A percentile compares a stretch with the other conserved stretches of the same genome.
Evolutionary conservation across 2,888 invertebrate species (phyloP).

Genomic region (Eurytoma californica): DNA sequence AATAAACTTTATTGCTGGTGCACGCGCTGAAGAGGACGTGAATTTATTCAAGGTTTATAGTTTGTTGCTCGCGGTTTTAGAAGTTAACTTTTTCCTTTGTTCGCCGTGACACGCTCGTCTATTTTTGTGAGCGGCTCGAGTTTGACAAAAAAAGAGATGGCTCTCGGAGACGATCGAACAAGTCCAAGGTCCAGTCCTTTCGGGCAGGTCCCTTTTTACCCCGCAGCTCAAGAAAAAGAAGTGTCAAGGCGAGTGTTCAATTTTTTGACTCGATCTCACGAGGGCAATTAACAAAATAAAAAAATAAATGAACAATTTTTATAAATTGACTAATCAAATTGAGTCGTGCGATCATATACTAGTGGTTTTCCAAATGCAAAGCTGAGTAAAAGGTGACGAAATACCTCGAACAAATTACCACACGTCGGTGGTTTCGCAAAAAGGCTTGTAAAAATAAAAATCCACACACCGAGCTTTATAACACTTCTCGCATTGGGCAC

Average conservation of each 20-base stretch:
- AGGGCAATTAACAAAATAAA: too few relatives aligned
- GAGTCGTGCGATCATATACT: too few relatives aligned
- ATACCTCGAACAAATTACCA: slow-evolving; percentile 2
- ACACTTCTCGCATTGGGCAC: not conserved
- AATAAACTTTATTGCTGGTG: slow-evolving; percentile 17
- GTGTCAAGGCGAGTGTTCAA: not conserved
- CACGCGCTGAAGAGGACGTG: slow-evolving; percentile 1
- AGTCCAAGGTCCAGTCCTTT: not conserved
- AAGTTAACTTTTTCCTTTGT: too few relatives aligned
- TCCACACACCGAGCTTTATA: too few relatives aligned
- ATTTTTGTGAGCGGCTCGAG: too few relatives aligned
- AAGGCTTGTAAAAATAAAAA: not conserved
- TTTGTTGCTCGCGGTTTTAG: not conserved
- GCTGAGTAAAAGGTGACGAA: slow-evolving; percentile 16
- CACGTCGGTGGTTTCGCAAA: not conserved
- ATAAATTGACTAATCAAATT: too few relatives aligned
- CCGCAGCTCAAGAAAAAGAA: too few relatives aligned
- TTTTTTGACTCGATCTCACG: not conserved
- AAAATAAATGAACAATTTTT: too few relatives aligned
- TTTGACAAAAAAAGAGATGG: too few relatives aligned
- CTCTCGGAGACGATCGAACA: too few relatives aligned
- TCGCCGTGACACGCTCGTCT: too few relatives aligned
- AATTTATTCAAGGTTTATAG: slow-evolving; percentile 21
- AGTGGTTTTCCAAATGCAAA: not conserved
- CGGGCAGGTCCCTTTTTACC: too few relatives aligned